Base-by-base conservation (phyloP, 2,113 vertebrate genomes). In the Callaeas wilsoni region DNA sequence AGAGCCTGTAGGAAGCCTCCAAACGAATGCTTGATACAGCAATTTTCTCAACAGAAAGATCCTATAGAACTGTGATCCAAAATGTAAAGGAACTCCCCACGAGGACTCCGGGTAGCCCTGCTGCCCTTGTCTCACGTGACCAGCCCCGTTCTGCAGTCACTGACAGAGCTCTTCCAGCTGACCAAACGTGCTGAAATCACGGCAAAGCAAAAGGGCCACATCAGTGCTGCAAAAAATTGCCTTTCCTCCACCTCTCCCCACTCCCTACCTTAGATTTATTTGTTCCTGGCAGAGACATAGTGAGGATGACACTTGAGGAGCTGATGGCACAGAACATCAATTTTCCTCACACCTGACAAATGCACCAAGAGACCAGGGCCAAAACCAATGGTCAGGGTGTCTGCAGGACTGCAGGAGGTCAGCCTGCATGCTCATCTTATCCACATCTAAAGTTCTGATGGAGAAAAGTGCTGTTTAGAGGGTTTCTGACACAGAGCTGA, bases 371-470 rank as follows among this genome's bases (percentile, higher is more conserved):
- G 95, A 46, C 23, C 56, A 62, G 29, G 0, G 4, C 50, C 76
- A 89, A 33, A 65, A 41, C 0, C 76, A 50, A 47, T 0, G 1
- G 13, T 37, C 1, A 14, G 76, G 25, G 37, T 16, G 42, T 49
- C 3, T 84, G 84, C 81, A 67, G 69, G 46, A 17, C 42, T 82
- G 46, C 37, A 37, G 25, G 49, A 57, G 42, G 32, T 63, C 74
- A 63, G 42, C 7, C n/a, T n/a, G n/a, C 6, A 0, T 41, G 29
- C 22, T 64, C 39, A 0, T 13, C 8, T 39, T 3, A 44, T 6
- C 70, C 7, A 1, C 4, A 44, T 7, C 42, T 29, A 16, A n/a
- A 6, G 23, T 5, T 53, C 2, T 27, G 29, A 42, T 8, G 14
- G 37, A 87, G 69, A 18, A 35, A 82, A 75, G 11, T 2, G 3